A percentile compares a stretch with the other conserved stretches of the same genome.
Conservation (phyloP, 2,797 vertebrate species). For the Tauraco hartlaubi region DNA sequence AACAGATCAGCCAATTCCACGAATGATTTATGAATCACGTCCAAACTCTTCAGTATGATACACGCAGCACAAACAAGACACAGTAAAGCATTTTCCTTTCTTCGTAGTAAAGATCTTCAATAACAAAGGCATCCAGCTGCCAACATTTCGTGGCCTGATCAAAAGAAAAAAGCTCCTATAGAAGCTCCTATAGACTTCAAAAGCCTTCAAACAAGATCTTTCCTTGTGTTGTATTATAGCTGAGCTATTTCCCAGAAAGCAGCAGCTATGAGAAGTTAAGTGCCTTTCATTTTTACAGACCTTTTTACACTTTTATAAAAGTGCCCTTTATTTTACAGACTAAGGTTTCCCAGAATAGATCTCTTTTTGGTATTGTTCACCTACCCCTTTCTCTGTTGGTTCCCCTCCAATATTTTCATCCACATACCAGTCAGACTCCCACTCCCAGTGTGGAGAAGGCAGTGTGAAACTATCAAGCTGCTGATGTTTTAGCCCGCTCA, state of each 20-base stretch:
- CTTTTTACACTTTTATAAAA: background rate
- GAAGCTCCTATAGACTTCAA: background rate
- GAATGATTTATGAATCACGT: background rate
- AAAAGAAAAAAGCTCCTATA: background rate
- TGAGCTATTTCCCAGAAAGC: background rate
- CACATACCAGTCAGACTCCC: slow-evolving; percentile 96
- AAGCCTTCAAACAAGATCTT: background rate
- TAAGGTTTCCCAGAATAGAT: background rate
- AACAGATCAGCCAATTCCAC: slow-evolving; percentile 40
- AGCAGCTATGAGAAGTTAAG: background rate
- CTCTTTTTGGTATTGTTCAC: slow-evolving; percentile 60
- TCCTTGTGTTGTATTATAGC: background rate
- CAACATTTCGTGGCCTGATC: background rate
- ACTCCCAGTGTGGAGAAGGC: slow-evolving; percentile 94
- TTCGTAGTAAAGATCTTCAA: background rate
- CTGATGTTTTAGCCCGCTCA: slow-evolving; percentile 91
- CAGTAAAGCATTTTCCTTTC: background rate
- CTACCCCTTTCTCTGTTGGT: slow-evolving; percentile 94
- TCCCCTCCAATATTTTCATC: slow-evolving; percentile 97
- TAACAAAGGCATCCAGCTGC: background rate
- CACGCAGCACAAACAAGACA: slow-evolving; percentile 6
- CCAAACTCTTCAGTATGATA: background rate
- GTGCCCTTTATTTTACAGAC: background rate
- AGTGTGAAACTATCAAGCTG: slow-evolving; percentile 86
- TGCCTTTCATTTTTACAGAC: background rate